Evolutionary conservation across 2,797 vertebrate genomes (phyloP), one percentile per base, ranked within the genome.

Genomic region (Nannoperca obscura): DNA sequence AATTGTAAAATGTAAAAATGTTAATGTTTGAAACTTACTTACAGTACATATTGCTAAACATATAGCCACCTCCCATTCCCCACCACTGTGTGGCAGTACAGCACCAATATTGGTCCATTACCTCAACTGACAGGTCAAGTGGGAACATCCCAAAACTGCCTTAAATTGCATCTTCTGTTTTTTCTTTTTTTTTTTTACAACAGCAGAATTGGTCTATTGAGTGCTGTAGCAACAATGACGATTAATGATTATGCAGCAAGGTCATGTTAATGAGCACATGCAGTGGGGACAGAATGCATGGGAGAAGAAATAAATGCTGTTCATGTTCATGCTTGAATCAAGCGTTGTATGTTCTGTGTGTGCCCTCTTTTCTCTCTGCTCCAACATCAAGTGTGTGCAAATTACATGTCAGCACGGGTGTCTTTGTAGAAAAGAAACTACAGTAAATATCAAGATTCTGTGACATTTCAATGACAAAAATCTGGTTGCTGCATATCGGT

Each of bases 21-120:
- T 5, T 5, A 32, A 5, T n/a, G 20, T 34, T 44, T 8, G 2
- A 32, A 38, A 44, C 3, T 5, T 34, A 44, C 53, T 59, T 38
- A 38, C 1, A 46, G 14, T 22, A 34, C 22, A 17, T 22, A 17
- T 13, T 49, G 15, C 22, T 66, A 57, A 27, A 27, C 24, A 27
- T 27, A 30, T 11, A 32, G 30, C 44, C 19, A 57, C n/a, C 32
- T 82, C 52, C 14, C 12, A 8, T 1, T 40, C 47, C 3, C 47
- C 36, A 71, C 90, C 92, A 91, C 88, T 81, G 71, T 34, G 88
- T 76, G 87, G 91, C 91, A 90, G 89, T 47, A 76, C 1, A 81
- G 68, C 52, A 71, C 67, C 65, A 67, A 55, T 3, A 61, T 38
- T 76, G 32, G 13, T 59, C 44, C 27, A 62, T 8, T 50, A 65